Evolutionary conservation across 2,797 vertebrate genomes (phyloP).

Genomic region (Pelochelys cantorii): DNA sequence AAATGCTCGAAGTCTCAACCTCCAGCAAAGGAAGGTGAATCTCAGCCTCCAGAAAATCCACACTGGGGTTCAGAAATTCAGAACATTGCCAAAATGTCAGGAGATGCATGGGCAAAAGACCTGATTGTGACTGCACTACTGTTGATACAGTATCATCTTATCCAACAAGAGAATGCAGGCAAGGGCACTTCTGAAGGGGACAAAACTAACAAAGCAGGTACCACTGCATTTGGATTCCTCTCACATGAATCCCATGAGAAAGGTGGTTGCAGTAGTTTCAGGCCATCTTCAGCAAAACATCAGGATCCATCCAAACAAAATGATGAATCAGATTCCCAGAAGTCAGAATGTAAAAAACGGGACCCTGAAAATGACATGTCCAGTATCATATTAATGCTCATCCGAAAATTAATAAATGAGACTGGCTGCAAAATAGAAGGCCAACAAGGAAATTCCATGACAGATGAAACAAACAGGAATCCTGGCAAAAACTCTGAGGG

Average conservation of each 20-base stretch:
- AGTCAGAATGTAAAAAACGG: neutral
- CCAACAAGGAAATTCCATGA: neutral
- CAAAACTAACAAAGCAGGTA: constrained; percentile 2
- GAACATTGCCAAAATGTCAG: neutral
- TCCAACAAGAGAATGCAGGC: constrained; percentile 43
- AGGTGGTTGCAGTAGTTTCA: neutral
- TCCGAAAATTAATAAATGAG: constrained; percentile 22
- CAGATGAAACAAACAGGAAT: constrained; percentile 7
- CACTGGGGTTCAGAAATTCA: constrained; percentile 15
- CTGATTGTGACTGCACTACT: constrained; percentile 61
- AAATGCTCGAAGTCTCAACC: neutral
- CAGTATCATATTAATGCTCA: neutral
- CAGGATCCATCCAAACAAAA: neutral
- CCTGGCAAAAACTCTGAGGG: neutral
- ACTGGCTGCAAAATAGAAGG: constrained; percentile 13
- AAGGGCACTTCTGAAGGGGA: neutral
- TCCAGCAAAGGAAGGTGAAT: neutral
- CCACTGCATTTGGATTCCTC: neutral
- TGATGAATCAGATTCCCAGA: neutral
- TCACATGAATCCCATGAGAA: neutral
- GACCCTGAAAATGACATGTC: neutral
- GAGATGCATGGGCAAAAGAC: constrained; percentile 68
- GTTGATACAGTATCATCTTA: constrained; percentile 62
- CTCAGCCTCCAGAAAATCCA: neutral
- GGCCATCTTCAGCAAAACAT: neutral